These are phyloP conservation scores for Anguilla anguilla DNA, from an alignment of 2,797 vertebrate genomes.

Conservation along the genomic window DNA sequence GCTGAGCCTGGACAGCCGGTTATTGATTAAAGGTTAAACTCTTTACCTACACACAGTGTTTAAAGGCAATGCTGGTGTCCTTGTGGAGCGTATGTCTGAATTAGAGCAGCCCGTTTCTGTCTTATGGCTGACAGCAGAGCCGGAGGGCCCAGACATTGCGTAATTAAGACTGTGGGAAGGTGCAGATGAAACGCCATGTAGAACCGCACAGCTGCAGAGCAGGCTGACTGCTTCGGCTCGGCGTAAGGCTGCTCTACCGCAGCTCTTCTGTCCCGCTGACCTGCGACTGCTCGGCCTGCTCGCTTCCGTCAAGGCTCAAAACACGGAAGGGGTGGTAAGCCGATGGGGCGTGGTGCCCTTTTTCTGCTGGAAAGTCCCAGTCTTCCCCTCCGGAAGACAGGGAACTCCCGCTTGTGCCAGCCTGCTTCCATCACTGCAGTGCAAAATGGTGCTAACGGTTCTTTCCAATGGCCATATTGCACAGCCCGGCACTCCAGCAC, in stretches of 20 bases:
- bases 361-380: background rate
- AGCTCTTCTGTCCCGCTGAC: too few species aligned
- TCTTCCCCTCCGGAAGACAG: background rate
- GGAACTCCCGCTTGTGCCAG: background rate
- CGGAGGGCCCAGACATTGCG: background rate
- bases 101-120: background rate
- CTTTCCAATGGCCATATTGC: background rate
- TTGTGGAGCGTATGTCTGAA: background rate
- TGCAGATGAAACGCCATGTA: background rate
- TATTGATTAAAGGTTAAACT: background rate
- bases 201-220: background rate
- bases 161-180: background rate
- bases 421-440: background rate
- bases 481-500: background rate
- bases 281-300: too few species aligned
- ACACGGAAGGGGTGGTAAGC: background rate
- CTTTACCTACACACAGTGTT: background rate
- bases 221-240: background rate
- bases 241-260: too few species aligned
- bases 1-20: background rate
- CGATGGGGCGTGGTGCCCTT: background rate
- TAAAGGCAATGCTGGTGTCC: background rate
- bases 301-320: background rate
- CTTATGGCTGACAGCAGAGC: background rate
- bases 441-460: background rate